Conservation (phyloP, 2,888 invertebrate species). For the Chirona hameri region DNA sequence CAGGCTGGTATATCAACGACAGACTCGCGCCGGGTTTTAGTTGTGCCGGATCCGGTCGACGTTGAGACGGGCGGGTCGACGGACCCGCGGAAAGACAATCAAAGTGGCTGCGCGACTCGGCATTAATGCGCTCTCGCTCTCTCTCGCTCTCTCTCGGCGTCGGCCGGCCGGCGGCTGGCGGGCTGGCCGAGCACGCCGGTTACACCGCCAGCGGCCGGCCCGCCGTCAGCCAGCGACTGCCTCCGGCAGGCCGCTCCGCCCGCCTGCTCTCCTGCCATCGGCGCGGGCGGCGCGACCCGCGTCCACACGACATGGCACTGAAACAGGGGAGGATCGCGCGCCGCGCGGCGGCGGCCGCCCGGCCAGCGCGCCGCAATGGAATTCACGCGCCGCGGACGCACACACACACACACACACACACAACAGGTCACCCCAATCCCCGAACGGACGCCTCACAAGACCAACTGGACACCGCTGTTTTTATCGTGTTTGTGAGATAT, state of each 20-base stretch:
- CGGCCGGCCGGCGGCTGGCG: not conserved
- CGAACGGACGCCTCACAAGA: not conserved
- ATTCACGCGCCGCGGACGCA: not conserved
- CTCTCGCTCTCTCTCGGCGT: not conserved
- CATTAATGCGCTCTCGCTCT: not conserved
- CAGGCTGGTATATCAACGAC: too few relatives aligned
- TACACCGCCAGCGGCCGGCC: not conserved
- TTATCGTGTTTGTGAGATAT: not conserved
- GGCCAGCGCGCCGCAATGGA: not conserved
- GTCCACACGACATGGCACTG: not conserved
- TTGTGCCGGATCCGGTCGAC: not conserved
- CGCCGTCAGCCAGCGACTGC: not conserved
- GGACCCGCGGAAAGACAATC: not conserved
- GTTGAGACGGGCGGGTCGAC: not conserved
- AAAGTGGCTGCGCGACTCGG: slow-evolving; percentile 1
- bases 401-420: slow-evolving; percentile 5
- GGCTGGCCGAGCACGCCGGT: not conserved
- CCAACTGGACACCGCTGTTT: not conserved
- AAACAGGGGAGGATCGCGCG: not conserved
- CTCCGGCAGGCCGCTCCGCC: too few relatives aligned
- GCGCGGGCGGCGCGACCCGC: not conserved
- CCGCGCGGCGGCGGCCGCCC: not conserved
- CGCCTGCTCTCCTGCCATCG: not conserved
- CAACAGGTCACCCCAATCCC: not conserved
- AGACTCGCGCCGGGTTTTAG: not conserved